A percentile compares a stretch with the other conserved stretches of the same genome.
Evolutionary conservation across 2,888 invertebrate species (phyloP).

Genomic region (Diarsia rubi): DNA sequence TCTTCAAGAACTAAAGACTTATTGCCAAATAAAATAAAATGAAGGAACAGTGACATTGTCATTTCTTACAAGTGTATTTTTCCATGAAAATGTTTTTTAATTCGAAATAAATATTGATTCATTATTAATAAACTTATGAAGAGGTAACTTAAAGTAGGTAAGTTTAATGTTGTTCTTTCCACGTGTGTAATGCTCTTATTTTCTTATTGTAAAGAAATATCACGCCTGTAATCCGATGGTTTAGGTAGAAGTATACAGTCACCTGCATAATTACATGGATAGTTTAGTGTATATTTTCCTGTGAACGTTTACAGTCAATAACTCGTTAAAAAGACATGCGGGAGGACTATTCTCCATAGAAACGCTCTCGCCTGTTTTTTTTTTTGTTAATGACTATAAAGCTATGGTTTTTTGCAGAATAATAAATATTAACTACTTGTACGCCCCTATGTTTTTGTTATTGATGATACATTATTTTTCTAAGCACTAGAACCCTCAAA

Average conservation of each 20-base stretch:
- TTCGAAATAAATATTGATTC: conserved; percentile 38
- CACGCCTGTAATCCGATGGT: neutral
- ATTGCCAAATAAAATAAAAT: neutral
- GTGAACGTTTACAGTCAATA: no score
- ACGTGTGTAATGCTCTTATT: neutral
- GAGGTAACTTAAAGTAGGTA: conserved; percentile 47
- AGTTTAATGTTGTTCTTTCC: neutral
- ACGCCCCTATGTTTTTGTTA: no score
- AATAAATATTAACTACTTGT: no score
- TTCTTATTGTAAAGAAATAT: neutral
- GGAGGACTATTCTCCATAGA: no score
- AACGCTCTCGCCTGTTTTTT: no score
- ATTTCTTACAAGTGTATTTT: conserved; percentile 38
- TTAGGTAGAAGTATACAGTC: neutral
- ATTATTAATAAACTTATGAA: conserved; percentile 26
- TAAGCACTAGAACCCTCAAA: no score
- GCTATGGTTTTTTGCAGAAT: no score
- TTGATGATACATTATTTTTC: no score
- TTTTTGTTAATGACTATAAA: no score
- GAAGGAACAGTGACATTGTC: conserved; percentile 43
- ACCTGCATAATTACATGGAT: no score
- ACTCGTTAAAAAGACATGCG: no score
- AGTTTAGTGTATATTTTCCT: no score
- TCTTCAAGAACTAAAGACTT: neutral
- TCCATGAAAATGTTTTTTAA: conserved; percentile 46